Conservation (phyloP, 2,113 vertebrate genomes). For the Tautogolabrus adspersus region DNA sequence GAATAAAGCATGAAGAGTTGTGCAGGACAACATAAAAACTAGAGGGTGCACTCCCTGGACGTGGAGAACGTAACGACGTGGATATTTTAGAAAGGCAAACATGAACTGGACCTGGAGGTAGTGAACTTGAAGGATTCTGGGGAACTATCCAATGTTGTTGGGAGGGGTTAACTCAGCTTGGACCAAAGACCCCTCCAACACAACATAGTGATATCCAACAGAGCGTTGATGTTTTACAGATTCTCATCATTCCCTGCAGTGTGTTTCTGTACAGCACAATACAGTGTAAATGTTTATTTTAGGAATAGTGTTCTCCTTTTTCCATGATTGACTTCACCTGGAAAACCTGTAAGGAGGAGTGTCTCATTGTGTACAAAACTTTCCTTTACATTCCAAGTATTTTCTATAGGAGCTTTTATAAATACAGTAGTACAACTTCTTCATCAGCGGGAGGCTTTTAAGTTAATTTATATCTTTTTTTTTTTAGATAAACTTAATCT, state of each 20-base stretch:
- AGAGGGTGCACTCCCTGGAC: constrained; percentile 1
- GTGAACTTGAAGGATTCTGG: constrained; percentile 18
- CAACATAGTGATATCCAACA: background rate
- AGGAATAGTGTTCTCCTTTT: constrained; percentile 39
- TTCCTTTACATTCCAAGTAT: constrained; percentile 70
- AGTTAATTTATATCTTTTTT: constrained; percentile 86
- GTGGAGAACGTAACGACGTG: background rate
- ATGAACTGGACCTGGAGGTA: constrained; percentile 11
- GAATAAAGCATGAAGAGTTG: constrained; percentile 1
- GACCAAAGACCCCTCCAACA: constrained; percentile 47
- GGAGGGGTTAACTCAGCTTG: constrained; percentile 35
- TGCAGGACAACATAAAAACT: background rate
- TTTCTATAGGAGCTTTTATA: constrained; percentile 68
- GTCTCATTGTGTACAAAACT: constrained; percentile 60
- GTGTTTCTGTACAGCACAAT: constrained; percentile 55
- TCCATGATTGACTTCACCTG: constrained; percentile 27
- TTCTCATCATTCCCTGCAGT: constrained; percentile 32
- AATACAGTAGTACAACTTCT: constrained; percentile 80
- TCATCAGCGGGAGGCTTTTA: constrained; percentile 80
- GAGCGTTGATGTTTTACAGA: constrained; percentile 35
- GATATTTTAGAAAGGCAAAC: constrained; percentile 8
- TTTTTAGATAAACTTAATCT: constrained; percentile 73
- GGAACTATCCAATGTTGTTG: constrained; percentile 27
- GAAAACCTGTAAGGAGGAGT: constrained; percentile 40
- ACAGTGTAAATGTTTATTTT: constrained; percentile 44